Conservation (phyloP, 2,797 vertebrate genomes). For the Leuciscus waleckii region DNA sequence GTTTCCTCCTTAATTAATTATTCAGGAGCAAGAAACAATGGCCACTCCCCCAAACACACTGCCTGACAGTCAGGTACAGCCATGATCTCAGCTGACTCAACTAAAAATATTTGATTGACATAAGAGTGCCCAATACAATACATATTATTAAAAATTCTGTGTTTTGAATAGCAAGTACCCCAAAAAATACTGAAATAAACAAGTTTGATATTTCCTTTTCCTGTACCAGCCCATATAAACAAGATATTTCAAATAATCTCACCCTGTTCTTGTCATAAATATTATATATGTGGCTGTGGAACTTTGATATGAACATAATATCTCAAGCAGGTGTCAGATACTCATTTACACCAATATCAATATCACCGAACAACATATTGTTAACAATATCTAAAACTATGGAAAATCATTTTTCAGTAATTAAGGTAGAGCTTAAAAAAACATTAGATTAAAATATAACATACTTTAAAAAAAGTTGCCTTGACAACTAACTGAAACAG, state of each 20-base stretch:
- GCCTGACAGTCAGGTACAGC: neutral
- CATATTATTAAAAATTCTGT: neutral
- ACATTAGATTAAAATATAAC: too few relatives aligned
- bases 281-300: neutral
- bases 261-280: neutral
- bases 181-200: neutral
- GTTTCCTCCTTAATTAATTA: neutral
- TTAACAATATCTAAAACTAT: neutral
- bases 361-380: neutral
- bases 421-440: too few relatives aligned
- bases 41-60: neutral
- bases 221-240: neutral
- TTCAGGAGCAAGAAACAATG: neutral
- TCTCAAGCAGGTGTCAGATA: neutral
- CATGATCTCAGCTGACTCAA: neutral
- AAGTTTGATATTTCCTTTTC: slow-evolving; percentile 1
- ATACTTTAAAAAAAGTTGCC: too few relatives aligned
- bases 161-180: slow-evolving; percentile 1
- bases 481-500: too few relatives aligned
- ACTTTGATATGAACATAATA: neutral
- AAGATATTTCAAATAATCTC: neutral
- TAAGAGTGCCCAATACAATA: neutral
- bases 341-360: neutral
- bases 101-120: neutral
- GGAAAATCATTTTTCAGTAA: too few relatives aligned